Base-by-base conservation (phyloP, 1,140 invertebrate species). In the Andrena cerasifolii region DNA sequence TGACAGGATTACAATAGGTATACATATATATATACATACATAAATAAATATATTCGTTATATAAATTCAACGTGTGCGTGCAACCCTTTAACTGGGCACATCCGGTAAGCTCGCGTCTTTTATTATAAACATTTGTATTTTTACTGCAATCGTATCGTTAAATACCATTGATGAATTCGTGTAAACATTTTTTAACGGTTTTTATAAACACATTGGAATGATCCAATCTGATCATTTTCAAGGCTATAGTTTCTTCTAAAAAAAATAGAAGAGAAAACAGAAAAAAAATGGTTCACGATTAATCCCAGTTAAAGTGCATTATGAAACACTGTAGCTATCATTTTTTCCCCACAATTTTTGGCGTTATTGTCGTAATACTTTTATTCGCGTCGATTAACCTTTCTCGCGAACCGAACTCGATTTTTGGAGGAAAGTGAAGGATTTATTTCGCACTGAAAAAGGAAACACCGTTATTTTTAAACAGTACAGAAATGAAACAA, bases 1-100 rank as follows among this genome's bases (percentile, higher is more conserved):
- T 75, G 73, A 75, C 73, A 67, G 51, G 40, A 47, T 67, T 36
- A 14, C 33, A 6, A 63, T 26, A 21, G 28, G 33, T 26, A 40
- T 63, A 62, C 45, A 49, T 63, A 49, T 5, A 24, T n/a, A 12
- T 31, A 18, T 31, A 6, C 31, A 28, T 12, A 45, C 10, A 45
- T 14, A n/a, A 45, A 14, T 5, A 49, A 1, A 49, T 51, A 51
- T 51, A 21, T 24, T 51, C 49, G 49, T 36, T 40, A 16, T 26
- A 28, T 18, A 26, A 18, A 53, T 31, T 16, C 14, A 56, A 45
- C 24, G 3, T 33, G 14, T 51, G 31, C 10, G 47, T 26, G 6
- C 26, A 40, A 21, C 24, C 51, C 31, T n/a, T 7, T 31, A 59
- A 43, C 33, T 28, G 26, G 36, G 36, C 10, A 10, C n/a, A 51